A percentile compares a stretch with the other conserved stretches of the same genome.
Conservation (phyloP, 1,140 invertebrate species). For the Drosophila gunungcola region DNA sequence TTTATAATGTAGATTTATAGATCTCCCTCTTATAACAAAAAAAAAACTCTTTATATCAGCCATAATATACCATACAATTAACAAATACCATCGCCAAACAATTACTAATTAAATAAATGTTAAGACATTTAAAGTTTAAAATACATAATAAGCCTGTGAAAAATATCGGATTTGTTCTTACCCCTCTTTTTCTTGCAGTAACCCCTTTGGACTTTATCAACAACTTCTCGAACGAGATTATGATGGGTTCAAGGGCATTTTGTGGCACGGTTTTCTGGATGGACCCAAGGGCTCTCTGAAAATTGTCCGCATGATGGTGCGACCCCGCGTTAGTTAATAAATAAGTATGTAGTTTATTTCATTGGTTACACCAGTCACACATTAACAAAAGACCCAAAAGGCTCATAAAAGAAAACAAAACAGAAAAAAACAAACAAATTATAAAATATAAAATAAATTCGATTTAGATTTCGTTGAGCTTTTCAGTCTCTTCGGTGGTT, state of each 20-base stretch:
- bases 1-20: too few relatives aligned
- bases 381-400: conserved; percentile 4
- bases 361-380: conserved; percentile 3
- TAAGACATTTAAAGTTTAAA: too few relatives aligned
- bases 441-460: conserved; percentile 10
- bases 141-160: too few relatives aligned
- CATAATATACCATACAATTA: too few relatives aligned
- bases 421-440: conserved; percentile 1
- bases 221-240: conserved; percentile 52
- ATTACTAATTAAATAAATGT: too few relatives aligned
- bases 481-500: conserved; percentile 50
- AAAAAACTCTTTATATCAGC: too few relatives aligned
- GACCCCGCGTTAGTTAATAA: conserved; percentile 36
- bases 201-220: conserved; percentile 68
- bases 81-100: too few relatives aligned
- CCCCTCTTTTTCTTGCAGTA: conserved; percentile 20
- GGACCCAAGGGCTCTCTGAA: conserved; percentile 71
- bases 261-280: conserved; percentile 66
- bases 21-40: too few relatives aligned
- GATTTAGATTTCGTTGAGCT: conserved; percentile 62
- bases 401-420: conserved; percentile 14
- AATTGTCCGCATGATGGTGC: conserved; percentile 53
- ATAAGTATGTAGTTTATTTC: conserved; percentile 20
- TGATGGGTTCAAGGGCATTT: conserved; percentile 60
- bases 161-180: too few relatives aligned